phyloP scores from a whole-genome alignment of 2,113 vertebrate species.

The Cynopterus brachyotis region DNA sequence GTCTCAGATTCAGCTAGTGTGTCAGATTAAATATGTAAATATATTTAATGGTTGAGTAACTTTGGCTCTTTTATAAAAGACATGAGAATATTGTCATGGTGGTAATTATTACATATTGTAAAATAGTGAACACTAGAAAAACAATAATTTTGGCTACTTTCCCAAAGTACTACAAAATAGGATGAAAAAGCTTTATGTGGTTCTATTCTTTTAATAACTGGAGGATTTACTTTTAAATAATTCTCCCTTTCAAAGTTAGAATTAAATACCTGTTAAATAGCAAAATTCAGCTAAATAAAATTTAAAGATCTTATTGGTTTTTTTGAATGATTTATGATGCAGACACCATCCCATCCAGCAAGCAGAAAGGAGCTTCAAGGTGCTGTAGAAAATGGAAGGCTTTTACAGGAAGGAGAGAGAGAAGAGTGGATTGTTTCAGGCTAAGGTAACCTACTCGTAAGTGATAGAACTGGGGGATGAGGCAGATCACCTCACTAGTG shows the following conservation, averaged over 20 bases:
- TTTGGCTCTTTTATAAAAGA: not conserved
- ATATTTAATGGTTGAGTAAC: not conserved
- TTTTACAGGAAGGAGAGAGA: not conserved
- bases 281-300: not conserved
- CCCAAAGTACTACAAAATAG: not conserved
- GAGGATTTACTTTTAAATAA: not conserved
- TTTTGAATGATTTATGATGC: not conserved
- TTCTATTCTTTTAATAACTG: not conserved
- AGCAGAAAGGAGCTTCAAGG: not conserved
- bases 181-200: not conserved
- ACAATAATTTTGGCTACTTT: not conserved
- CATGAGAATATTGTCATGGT: not conserved
- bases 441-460: not conserved
- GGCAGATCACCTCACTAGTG: too few relatives aligned
- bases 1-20: not conserved
- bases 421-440: not conserved
- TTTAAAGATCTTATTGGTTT: not conserved
- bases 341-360: not conserved
- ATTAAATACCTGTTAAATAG: not conserved
- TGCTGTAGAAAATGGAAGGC: not conserved
- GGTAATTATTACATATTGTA: not conserved
- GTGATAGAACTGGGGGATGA: not conserved
- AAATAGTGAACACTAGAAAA: not conserved
- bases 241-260: conserved; percentile 13
- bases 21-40: not conserved